Percentiles rank a stretch among this genome's conserved stretches.
Evolutionary conservation across 1,140 invertebrate genomes (phyloP).

Genomic region (Lepidurus packardi): DNA sequence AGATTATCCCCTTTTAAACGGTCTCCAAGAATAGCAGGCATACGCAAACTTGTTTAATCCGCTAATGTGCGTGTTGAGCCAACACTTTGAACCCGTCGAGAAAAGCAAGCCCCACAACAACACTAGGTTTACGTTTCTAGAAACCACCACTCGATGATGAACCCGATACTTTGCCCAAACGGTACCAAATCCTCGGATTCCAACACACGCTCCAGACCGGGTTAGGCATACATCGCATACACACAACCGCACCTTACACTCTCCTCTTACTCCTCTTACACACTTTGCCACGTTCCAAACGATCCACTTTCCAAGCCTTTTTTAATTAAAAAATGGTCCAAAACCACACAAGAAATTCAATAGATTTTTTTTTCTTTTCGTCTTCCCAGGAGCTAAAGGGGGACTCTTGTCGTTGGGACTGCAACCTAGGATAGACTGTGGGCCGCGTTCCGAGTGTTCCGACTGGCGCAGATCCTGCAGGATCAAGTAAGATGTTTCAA

Average conservation of each 20-base stretch:
- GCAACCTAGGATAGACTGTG: conserved; percentile 7
- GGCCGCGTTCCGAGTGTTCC: conserved; percentile 13
- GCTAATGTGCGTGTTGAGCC: neutral
- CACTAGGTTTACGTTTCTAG: neutral
- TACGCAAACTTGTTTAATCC: conserved; percentile 3
- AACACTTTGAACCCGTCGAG: neutral
- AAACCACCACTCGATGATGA: neutral
- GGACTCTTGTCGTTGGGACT: neutral
- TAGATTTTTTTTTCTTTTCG: neutral
- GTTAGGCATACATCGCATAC: neutral
- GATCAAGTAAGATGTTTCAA: conserved; percentile 22
- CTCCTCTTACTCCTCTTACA: neutral
- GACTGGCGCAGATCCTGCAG: conserved; percentile 12
- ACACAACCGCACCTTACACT: neutral
- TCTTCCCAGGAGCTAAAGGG: neutral
- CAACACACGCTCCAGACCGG: conserved; percentile 6
- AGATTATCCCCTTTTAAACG: neutral
- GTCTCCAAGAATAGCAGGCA: neutral
- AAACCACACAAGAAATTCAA: neutral
- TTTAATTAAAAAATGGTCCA: neutral
- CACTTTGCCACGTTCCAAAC: conserved; percentile 12
- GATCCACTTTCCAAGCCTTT: neutral
- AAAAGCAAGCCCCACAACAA: neutral
- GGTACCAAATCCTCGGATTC: neutral
- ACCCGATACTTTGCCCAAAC: neutral